phyloP scores from a whole-genome alignment of 2,888 invertebrate genomes.

The Nomada goodeniana region DNA sequence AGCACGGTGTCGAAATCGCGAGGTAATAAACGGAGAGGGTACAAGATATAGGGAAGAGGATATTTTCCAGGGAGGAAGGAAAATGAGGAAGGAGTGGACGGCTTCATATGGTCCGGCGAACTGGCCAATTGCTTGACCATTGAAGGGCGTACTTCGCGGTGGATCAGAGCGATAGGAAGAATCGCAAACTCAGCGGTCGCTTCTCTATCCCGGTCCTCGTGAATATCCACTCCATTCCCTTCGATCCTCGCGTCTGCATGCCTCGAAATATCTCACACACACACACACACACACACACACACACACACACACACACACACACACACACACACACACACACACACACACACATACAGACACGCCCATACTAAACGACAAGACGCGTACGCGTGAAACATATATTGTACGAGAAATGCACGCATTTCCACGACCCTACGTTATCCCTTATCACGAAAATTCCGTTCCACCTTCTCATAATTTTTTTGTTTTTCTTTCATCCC shows the following conservation, averaged over 20 bases:
- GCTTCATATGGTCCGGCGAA: conserved; percentile 79
- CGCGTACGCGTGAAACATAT: not conserved
- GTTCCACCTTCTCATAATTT: conserved; percentile 17
- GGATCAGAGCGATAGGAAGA: conserved; percentile 76
- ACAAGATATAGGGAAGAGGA: conserved; percentile 38
- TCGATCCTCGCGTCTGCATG: conserved; percentile 43
- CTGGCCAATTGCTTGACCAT: conserved; percentile 82
- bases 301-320: not conserved
- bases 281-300: not conserved
- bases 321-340: not conserved
- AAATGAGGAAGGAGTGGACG: conserved; percentile 70
- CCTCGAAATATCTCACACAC: conserved; percentile 11
- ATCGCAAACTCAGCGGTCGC: conserved; percentile 75
- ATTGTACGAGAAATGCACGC: not conserved
- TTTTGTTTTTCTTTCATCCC: not conserved
- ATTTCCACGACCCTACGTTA: conserved; percentile 33
- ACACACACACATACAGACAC: not conserved
- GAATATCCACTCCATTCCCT: conserved; percentile 71
- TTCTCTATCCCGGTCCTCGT: conserved; percentile 74
- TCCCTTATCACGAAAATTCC: conserved; percentile 38
- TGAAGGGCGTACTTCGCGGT: conserved; percentile 77
- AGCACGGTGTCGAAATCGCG: conserved; percentile 58
- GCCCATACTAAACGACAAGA: not conserved
- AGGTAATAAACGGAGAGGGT: conserved; percentile 40
- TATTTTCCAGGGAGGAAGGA: conserved; percentile 45